These are phyloP conservation scores for Engraulis encrasicolus DNA, from an alignment of 2,113 vertebrate species.

Conservation along the genomic window DNA sequence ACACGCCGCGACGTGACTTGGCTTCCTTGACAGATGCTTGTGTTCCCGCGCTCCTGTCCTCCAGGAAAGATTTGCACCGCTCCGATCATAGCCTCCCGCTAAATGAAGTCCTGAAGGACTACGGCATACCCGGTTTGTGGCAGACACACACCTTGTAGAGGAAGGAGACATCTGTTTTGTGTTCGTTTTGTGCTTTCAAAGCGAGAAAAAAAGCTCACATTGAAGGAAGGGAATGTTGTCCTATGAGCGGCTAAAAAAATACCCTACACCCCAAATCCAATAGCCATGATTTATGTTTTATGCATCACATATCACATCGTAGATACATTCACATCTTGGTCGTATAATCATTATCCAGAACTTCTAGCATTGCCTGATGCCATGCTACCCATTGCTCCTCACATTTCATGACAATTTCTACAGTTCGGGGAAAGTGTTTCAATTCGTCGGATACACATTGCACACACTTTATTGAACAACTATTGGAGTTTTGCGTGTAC, in stretches of 20 bases:
- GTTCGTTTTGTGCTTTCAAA: background rate
- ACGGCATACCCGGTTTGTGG: slow-evolving; percentile 53
- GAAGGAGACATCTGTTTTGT: background rate
- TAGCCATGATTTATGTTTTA: background rate
- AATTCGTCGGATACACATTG: background rate
- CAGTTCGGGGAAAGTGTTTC: background rate
- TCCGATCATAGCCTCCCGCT: slow-evolving; percentile 65
- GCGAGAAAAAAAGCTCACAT: background rate
- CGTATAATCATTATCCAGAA: background rate
- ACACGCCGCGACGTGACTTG: slow-evolving; percentile 51
- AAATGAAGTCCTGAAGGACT: slow-evolving; percentile 69
- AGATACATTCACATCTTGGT: background rate
- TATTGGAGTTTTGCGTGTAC: background rate
- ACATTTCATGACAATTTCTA: background rate
- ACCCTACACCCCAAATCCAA: background rate
- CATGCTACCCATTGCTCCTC: background rate
- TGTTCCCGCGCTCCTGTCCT: slow-evolving; percentile 56
- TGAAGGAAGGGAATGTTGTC: background rate
- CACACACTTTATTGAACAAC: background rate
- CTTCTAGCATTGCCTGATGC: background rate
- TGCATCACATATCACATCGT: background rate
- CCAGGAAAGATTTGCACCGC: slow-evolving; percentile 66
- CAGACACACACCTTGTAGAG: slow-evolving; percentile 8
- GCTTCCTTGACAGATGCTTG: slow-evolving; percentile 61
- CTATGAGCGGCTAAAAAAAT: background rate